Conservation (phyloP, 64 coral and sea anemone species). For the Anthopleura sola region DNA sequence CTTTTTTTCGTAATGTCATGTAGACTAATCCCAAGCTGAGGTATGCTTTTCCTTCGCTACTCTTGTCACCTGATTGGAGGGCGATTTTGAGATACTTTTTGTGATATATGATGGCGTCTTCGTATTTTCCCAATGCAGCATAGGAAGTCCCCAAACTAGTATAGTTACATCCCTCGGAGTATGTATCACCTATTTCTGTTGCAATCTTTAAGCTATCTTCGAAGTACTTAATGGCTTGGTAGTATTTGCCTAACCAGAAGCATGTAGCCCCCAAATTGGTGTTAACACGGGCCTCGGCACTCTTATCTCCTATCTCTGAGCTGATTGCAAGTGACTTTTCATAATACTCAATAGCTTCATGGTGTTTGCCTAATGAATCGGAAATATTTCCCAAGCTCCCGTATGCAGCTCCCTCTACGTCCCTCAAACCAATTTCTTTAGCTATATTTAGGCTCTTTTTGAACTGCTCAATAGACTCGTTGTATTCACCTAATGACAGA, state of each 20-base stretch:
- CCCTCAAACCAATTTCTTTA: not conserved
- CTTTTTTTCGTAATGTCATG: not conserved
- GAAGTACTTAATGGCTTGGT: not conserved
- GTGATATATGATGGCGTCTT: not conserved
- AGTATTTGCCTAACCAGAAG: not conserved
- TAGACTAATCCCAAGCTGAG: not conserved
- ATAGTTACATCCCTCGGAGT: not conserved
- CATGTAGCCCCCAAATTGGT: not conserved
- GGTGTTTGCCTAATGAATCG: not conserved
- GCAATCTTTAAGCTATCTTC: not conserved
- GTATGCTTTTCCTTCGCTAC: not conserved
- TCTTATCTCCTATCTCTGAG: not conserved
- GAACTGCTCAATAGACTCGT: not conserved
- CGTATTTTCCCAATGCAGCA: not conserved
- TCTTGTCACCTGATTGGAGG: not conserved
- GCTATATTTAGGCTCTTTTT: not conserved
- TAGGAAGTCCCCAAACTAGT: constrained; percentile 2
- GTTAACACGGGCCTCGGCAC: not conserved
- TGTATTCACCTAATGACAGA: constrained; percentile 10
- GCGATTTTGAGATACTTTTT: not conserved
- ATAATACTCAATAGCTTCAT: not conserved
- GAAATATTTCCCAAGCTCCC: constrained; percentile 2
- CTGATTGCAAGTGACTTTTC: not conserved
- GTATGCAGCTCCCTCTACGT: not conserved
- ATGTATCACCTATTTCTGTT: not conserved